Conservation (phyloP, 2,797 vertebrate genomes). For the Perodicticus potto region DNA sequence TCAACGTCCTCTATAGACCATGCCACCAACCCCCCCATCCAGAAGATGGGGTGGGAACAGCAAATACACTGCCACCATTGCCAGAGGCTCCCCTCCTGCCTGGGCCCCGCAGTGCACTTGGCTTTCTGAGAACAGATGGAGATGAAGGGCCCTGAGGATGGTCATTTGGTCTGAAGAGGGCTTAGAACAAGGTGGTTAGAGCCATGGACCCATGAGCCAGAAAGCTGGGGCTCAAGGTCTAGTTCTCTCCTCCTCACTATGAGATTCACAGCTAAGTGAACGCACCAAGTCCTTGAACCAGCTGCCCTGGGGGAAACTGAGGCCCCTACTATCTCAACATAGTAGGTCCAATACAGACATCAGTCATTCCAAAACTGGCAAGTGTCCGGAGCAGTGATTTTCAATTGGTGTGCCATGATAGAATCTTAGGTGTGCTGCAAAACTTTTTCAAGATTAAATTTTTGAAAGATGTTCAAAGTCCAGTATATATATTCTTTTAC, state of each 20-base stretch:
- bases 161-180: neutral
- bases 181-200: neutral
- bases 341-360: neutral
- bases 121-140: neutral
- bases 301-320: neutral
- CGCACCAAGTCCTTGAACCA: neutral
- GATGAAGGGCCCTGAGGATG: neutral
- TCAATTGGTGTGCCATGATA: too few relatives aligned
- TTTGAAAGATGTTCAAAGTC: too few relatives aligned
- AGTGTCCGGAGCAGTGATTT: neutral
- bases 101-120: neutral
- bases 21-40: neutral
- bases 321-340: neutral
- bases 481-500: too few relatives aligned
- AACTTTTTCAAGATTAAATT: too few relatives aligned
- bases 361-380: too few relatives aligned
- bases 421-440: too few relatives aligned
- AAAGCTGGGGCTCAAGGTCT: rapidly evolving
- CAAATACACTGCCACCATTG: neutral
- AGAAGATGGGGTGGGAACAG: slow-evolving; percentile 21
- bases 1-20: slow-evolving; percentile 74
- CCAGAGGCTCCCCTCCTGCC: neutral
- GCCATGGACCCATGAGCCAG: neutral
- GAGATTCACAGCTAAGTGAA: rapidly evolving
- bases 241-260: neutral